Evolutionary conservation across 2,888 invertebrate genomes (phyloP), one percentile per base, ranked within the genome.

Genomic region (Drosophila mercatorum): DNA sequence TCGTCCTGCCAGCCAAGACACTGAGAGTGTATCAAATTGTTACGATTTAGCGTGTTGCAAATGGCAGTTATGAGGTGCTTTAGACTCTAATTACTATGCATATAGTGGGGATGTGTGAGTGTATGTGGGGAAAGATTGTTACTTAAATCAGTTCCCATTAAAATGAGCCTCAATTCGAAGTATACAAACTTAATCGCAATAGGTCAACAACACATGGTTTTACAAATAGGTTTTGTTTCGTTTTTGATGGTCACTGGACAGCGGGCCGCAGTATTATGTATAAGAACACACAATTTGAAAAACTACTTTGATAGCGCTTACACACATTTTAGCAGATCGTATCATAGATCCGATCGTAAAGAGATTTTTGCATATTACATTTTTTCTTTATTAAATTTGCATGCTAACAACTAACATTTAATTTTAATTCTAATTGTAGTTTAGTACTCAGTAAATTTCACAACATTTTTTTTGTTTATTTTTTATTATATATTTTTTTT

Each of bases 391-490:
- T 72, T 74, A 65, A 70, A 62, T 74, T 84, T 75, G 68, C 72
- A 72, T 78, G 80, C 79, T 78, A 83, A 72, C 69, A 81, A 83
- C 83, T 88, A 88, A 83, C 83, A 86, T 88, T 86, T 72, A 88
- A 75, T 73, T 74, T 73, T 70, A 88, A 73, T 81, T 83, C 41
- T 79, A 78, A 75, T 72, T 68, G 38, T 62, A 62, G 60, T 68
- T 66, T 63, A 57, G 53, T 63, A 57, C 40, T 38, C 44, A 40
- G 69, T 76, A 63, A 70, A 70, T 71, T 81, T 85, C 80, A 85
- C 83, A 83, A 82, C 75, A 26, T 38, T 38, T 53, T 53, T 53
- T 38, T 53, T 38, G 36, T 36, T 71, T 87, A 53, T 66, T 14
- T 6, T 11, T 28, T 26, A 2, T 56, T 46, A 14, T 34, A 22